phyloP scores from a whole-genome alignment of 2,797 vertebrate species.

The Enteromius treurensis region DNA sequence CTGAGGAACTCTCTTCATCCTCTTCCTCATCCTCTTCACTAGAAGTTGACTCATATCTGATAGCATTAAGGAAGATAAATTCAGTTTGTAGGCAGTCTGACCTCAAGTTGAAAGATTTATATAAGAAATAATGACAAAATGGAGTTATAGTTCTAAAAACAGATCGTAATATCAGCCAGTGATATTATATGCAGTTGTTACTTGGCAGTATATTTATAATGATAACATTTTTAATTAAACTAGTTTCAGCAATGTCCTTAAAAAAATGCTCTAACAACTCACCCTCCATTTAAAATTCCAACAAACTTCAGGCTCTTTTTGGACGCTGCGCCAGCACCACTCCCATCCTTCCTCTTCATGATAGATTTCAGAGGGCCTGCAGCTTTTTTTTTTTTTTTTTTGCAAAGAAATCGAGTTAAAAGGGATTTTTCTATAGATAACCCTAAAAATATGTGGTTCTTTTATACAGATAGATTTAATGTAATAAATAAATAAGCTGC shows the following conservation, averaged over 20 bases:
- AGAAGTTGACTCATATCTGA: conserved; percentile 92
- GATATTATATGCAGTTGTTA: conserved; percentile 1
- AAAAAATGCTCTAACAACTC: conserved; percentile 62
- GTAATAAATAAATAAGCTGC: too few relatives aligned
- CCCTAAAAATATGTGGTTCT: not conserved
- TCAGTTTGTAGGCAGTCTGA: not conserved
- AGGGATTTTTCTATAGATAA: not conserved
- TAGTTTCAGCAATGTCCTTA: not conserved
- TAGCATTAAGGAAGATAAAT: not conserved
- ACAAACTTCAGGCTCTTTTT: conserved; percentile 96
- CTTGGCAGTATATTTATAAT: not conserved
- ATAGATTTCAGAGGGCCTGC: conserved; percentile 92
- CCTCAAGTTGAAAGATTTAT: not conserved
- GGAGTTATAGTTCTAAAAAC: not conserved
- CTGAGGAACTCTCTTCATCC: conserved; percentile 79
- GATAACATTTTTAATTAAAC: not conserved
- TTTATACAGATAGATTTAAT: not conserved
- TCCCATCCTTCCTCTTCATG: conserved; percentile 92
- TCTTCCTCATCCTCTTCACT: conserved; percentile 84
- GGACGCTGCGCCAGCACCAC: conserved; percentile 67
- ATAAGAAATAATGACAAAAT: not conserved
- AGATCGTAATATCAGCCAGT: not conserved
- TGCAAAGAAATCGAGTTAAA: conserved; percentile 26
- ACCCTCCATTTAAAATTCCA: conserved; percentile 95
- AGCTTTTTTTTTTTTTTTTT: conserved; percentile 47